Evolutionary conservation across 2,888 invertebrate genomes (phyloP).

Genomic region (Vesta saturnalis): DNA sequence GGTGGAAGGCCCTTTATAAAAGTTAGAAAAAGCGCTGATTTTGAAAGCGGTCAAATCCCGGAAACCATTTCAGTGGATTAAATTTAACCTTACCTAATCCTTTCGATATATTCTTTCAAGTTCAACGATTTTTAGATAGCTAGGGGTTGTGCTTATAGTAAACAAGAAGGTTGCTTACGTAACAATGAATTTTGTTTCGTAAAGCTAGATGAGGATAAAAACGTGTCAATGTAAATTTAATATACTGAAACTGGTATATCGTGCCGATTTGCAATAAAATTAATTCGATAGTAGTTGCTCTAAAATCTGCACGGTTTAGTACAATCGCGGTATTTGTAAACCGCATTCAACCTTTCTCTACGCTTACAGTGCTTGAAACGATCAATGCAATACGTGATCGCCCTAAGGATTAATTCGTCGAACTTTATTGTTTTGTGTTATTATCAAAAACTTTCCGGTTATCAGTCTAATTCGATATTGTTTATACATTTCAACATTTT

Average conservation of each 20-base stretch:
- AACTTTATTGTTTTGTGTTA: neutral
- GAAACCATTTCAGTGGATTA: neutral
- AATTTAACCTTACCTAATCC: neutral
- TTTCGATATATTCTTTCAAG: neutral
- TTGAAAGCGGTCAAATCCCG: neutral
- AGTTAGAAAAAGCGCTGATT: neutral
- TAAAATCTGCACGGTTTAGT: constrained; percentile 1
- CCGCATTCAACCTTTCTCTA: neutral
- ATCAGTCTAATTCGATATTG: too few species aligned
- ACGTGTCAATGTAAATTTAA: too few species aligned
- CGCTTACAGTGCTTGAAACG: neutral
- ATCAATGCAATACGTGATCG: neutral
- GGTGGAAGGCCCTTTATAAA: neutral
- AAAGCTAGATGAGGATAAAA: too few species aligned
- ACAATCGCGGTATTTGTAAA: neutral
- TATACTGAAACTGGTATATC: neutral
- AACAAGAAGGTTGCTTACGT: neutral
- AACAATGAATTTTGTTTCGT: neutral
- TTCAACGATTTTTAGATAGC: neutral
- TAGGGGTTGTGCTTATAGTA: neutral
- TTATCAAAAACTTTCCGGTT: too few species aligned
- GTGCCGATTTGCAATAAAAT: neutral
- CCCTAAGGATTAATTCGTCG: neutral
- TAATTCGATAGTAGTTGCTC: neutral
- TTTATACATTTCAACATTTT: too few species aligned